Evolutionary conservation across 2,797 vertebrate species (phyloP).

Genomic region (Phyllotis vaccarum): DNA sequence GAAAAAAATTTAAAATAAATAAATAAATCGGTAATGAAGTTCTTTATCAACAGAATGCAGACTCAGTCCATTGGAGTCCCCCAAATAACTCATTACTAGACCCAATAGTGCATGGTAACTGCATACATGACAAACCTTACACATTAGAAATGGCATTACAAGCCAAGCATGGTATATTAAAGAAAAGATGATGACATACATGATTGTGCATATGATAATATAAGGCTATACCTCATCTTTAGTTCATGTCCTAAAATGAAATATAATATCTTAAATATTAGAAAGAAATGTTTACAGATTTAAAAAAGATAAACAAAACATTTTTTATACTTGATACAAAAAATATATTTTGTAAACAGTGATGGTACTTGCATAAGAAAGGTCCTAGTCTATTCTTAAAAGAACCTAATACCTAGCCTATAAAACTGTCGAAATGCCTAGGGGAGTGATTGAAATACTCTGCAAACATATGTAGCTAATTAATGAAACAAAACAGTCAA

Average conservation of each 20-base stretch:
- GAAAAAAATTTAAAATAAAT: no score
- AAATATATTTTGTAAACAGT: background rate
- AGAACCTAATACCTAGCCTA: background rate
- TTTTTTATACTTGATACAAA: background rate
- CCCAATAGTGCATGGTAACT: background rate
- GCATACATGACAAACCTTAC: background rate
- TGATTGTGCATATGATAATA: background rate
- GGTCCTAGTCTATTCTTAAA: background rate
- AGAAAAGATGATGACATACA: background rate
- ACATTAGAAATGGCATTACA: background rate
- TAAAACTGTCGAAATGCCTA: background rate
- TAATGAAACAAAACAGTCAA: background rate
- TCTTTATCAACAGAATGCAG: background rate
- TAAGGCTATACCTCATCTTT: background rate
- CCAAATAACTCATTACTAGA: background rate
- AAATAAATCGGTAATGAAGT: background rate
- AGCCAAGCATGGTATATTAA: background rate
- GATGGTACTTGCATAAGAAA: background rate
- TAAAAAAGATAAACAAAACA: background rate
- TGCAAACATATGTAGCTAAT: background rate
- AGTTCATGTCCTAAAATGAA: background rate
- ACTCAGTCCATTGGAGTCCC: background rate
- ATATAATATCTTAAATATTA: background rate
- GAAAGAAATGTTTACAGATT: background rate
- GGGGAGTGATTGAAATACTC: slow-evolving; percentile 15